Evolutionary conservation across 2,113 vertebrate genomes (phyloP), one percentile per base, ranked within the genome.

Genomic region (Forbesichthys agassizii): DNA sequence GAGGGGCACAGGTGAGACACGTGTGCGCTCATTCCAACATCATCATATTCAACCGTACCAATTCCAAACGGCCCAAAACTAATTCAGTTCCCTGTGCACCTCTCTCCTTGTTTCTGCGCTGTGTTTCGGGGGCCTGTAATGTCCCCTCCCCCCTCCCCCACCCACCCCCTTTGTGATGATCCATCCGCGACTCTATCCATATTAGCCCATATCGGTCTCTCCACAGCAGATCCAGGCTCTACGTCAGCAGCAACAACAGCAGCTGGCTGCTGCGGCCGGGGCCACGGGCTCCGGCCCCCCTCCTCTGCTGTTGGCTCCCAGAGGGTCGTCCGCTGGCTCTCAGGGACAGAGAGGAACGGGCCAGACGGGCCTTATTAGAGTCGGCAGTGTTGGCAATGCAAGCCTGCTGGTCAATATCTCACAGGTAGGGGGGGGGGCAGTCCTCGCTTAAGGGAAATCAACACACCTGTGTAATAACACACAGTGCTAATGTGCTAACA

Each of bases 221-320:
- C 83, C 92, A 76, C 94, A 96, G 94, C 96, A 98, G 92, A 95
- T 98, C 85, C 96, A 97, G 88, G 93, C 89, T 73, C 94, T 96
- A 75, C 92, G 95, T 69, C 96, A 96, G 88, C 96, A 96, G 84
- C 95, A 95, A 75, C 93, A 94, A 77, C 94, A 97, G 84, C 95
- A 96, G 91, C 89, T 95, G 82, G 92, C 92, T 89, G 81, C 93
- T 89, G 61, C 92, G 86, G 91, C 27, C 27, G 27, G 96, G 88
- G 0, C 94, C 90, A 14, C 91, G 78, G 55, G 94, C 87, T 0
- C 96, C 75, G 1, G 95, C 84, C 87, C 96, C 84, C 92, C 98
- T 63, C 95, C 96, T 63, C 93, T 98, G 83, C 92, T 97, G 3
- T 75, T 99, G 75, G 96, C 97, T 70, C 93, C 95, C 0, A 93